A percentile compares a stretch with the other conserved stretches of the same genome.
Evolutionary conservation across 2,113 vertebrate species (phyloP).

Genomic region (Oncorhynchus kisutch): DNA sequence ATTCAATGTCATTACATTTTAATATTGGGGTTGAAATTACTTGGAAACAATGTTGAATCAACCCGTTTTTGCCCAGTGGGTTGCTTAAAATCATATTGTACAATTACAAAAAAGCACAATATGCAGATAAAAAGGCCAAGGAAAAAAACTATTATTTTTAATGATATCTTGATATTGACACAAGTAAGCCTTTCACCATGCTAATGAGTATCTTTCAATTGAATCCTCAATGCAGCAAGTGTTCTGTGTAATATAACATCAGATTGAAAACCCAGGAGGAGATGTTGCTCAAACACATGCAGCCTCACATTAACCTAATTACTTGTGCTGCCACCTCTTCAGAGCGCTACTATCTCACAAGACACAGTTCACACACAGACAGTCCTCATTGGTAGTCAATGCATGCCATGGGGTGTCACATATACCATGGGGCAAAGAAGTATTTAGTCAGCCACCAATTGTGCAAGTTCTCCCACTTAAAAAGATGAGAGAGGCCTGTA

Average conservation of each 20-base stretch:
- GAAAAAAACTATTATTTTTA: too few species aligned
- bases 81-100: too few species aligned
- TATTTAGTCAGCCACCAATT: too few species aligned
- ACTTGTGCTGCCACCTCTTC: not conserved
- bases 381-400: not conserved
- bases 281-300: not conserved
- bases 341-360: not conserved
- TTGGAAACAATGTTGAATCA: too few species aligned
- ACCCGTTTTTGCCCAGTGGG: too few species aligned
- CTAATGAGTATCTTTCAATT: conserved; percentile 1
- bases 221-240: not conserved
- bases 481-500: too few species aligned
- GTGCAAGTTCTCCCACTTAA: too few species aligned
- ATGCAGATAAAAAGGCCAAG: too few species aligned
- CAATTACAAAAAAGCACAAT: too few species aligned
- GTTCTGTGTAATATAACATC: not conserved
- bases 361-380: not conserved
- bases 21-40: too few species aligned
- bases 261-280: not conserved
- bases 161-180: too few species aligned
- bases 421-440: not conserved
- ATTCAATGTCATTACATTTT: too few species aligned
- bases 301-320: not conserved
- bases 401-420: not conserved
- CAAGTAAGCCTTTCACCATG: not conserved